Base-by-base conservation (phyloP, 2,113 vertebrate genomes). In the Callospermophilus lateralis region DNA sequence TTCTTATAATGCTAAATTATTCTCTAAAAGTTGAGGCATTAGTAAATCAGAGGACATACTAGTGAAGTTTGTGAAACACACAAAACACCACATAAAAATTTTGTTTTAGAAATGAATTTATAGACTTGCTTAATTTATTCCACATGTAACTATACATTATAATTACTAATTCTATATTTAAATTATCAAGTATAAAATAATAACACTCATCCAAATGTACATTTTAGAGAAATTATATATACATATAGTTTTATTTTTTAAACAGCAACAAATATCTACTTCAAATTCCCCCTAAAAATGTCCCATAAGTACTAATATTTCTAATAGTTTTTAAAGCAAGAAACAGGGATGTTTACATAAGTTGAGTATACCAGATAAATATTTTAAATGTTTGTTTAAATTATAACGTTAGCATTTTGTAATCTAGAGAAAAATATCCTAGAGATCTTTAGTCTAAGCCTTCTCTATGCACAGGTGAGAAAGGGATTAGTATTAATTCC, bases 171-270 rank as follows among this genome's bases (percentile, higher is more conserved):
- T 94, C 67, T 88, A 53, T 61, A 90, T 85, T 95, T 87, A 77
- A 96, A 87, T 84, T 94, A 67, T 95, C 83, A 93, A 96, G 17
- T 93, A 95, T 84, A 84, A 95, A 96, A 94, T 92, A 90, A 77
- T 73, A 30, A 53, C 67, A 80, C 3, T 84, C 8, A 83, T 83
- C 76, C 20, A 89, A 84, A 86, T 8, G 81, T 26, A 81, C 37
- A 58, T 93, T 89, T 93, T 24, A 95, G n/a, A 95, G 37, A 95
- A 9, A 63, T 88, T 77, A 90, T 65, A 37, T 39, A 77, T 13
- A 79, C 15, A 48, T 48, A 58, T 13, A 58, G n/a, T 63, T 63
- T 8, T 10, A 8, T 65, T 88, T 70, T 92, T 93, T 8, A 85
- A 91, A 84, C 3, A 77, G 65, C n/a, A 68, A 26, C 63, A 84